phyloP scores from a whole-genome alignment of 2,113 vertebrate genomes.

The Toxostoma redivivum region DNA sequence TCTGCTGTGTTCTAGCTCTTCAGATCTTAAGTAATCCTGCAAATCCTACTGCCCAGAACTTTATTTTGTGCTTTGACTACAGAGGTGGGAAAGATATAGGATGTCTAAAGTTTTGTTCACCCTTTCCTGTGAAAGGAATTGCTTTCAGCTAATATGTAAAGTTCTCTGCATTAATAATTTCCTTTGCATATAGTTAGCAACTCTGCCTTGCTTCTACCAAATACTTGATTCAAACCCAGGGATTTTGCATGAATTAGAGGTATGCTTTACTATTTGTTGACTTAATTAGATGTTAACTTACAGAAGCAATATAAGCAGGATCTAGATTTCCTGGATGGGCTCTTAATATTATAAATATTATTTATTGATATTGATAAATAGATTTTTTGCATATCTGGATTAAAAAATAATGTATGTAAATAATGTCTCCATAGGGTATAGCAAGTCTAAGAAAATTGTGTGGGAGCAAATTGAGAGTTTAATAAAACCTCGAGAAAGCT shows the following conservation, averaged over 20 bases:
- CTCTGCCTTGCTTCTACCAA: background rate
- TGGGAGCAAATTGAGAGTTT: background rate
- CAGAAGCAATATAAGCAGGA: background rate
- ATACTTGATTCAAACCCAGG: background rate
- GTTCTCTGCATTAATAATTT: background rate
- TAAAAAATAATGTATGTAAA: slow-evolving; percentile 21
- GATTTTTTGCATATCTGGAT: background rate
- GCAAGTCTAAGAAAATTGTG: background rate
- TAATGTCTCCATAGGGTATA: background rate
- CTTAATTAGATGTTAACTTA: background rate
- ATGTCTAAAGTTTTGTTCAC: background rate
- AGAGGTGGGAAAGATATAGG: background rate
- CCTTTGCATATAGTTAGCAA: background rate
- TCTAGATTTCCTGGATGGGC: background rate
- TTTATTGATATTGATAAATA: background rate
- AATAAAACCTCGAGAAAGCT: background rate
- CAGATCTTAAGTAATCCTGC: background rate
- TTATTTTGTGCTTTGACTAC: background rate
- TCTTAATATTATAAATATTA: background rate
- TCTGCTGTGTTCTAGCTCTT: background rate
- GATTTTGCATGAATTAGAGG: background rate
- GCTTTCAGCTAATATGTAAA: background rate
- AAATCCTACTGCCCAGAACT: background rate
- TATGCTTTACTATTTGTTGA: background rate
- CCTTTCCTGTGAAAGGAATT: background rate